Percentiles rank a stretch among this genome's conserved stretches.
Conservation (phyloP, 2,113 vertebrate species). For the Loxodonta africana region DNA sequence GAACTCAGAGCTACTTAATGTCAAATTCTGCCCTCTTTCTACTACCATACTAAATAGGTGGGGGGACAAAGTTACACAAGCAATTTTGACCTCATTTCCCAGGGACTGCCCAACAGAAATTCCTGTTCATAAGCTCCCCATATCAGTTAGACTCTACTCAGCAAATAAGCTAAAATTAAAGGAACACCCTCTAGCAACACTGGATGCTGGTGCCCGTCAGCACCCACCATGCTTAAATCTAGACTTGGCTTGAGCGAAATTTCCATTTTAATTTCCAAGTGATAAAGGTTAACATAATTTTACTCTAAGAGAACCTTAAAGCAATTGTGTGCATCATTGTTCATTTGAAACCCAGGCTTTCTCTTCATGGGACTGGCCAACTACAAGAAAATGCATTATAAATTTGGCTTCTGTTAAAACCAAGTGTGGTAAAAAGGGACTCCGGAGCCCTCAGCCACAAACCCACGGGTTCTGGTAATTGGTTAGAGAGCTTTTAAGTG, state of each 20-base stretch:
- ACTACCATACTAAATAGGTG: not conserved
- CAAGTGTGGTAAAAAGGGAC: not conserved
- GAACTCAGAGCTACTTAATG: not conserved
- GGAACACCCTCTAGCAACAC: not conserved
- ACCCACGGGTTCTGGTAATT: constrained; percentile 62
- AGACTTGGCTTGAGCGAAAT: constrained; percentile 13
- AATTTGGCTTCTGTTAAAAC: constrained; percentile 2
- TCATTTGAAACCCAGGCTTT: constrained; percentile 65
- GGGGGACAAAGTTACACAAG: not conserved
- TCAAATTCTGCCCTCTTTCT: not conserved
- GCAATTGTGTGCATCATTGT: constrained; percentile 39
- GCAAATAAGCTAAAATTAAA: constrained; percentile 33
- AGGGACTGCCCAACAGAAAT: not conserved
- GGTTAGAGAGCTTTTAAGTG: constrained; percentile 75
- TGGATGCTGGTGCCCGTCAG: fast-evolving
- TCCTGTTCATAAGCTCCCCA: not conserved
- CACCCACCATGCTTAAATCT: not conserved
- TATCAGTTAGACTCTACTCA: not conserved
- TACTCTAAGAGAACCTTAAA: constrained; percentile 52
- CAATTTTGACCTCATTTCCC: not conserved
- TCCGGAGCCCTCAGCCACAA: not conserved
- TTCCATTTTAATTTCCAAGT: constrained; percentile 59
- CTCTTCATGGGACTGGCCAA: constrained; percentile 43
- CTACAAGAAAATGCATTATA: constrained; percentile 2
- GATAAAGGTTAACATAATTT: constrained; percentile 55